Percentiles rank a stretch among this genome's conserved stretches.
Evolutionary conservation across 2,113 vertebrate species (phyloP).

Genomic region (Chlamydotis undulata): DNA sequence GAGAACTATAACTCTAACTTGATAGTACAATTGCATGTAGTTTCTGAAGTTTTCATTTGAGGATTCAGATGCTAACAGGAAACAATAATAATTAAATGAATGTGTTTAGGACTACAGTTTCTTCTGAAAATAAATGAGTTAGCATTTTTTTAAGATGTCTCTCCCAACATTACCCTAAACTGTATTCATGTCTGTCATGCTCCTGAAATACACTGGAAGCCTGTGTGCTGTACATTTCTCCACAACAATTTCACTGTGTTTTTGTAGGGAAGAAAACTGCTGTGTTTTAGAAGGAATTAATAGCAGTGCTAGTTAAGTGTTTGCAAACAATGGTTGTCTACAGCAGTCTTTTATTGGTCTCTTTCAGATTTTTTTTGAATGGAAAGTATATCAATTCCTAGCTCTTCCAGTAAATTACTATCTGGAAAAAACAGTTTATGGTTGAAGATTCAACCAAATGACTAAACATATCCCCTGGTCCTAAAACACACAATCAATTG

Average conservation of each 20-base stretch:
- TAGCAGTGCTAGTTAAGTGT: neutral
- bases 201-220: neutral
- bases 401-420: neutral
- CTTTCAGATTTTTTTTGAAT: neutral
- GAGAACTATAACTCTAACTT: neutral
- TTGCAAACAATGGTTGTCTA: neutral
- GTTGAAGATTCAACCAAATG: neutral
- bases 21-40: neutral
- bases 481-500: constrained; percentile 42
- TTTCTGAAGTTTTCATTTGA: neutral
- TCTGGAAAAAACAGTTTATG: neutral
- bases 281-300: neutral
- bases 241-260: neutral
- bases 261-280: neutral
- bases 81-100: neutral
- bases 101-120: neutral
- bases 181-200: neutral
- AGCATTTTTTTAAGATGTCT: neutral
- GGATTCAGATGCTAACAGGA: neutral
- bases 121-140: neutral
- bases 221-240: neutral
- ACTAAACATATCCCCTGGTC: constrained; percentile 19
- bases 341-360: neutral
- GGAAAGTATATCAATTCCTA: neutral
- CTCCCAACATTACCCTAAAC: neutral